Conservation (phyloP, 2,113 vertebrate species). For the Neopipo cinnamomea region DNA sequence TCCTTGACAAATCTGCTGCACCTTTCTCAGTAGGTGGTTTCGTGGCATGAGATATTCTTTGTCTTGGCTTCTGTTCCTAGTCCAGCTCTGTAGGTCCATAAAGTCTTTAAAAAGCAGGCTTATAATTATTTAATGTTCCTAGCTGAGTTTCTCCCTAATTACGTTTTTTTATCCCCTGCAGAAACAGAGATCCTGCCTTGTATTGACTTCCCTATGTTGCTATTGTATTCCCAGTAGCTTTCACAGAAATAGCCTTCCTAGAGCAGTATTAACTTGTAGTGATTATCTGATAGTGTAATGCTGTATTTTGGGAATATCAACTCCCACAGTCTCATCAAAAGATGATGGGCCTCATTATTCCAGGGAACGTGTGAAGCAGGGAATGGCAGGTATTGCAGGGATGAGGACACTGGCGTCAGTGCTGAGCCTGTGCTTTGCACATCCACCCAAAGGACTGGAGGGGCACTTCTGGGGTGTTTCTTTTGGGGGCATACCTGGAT, state of each 20-base stretch:
- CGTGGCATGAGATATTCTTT: neutral
- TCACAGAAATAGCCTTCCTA: neutral
- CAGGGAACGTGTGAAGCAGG: neutral
- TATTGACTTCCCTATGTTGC: neutral
- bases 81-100: neutral
- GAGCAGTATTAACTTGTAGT: neutral
- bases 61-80: neutral
- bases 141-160: neutral
- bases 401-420: neutral
- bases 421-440: neutral
- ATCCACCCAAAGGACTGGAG: neutral
- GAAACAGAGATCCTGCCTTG: neutral
- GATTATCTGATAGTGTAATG: constrained; percentile 32
- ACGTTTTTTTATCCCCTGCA: neutral
- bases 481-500: neutral
- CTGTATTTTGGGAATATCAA: constrained; percentile 47
- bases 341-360: constrained; percentile 46
- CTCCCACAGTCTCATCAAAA: constrained; percentile 47
- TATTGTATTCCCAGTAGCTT: constrained; percentile 12
- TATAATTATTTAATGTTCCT: neutral
- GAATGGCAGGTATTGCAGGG: neutral
- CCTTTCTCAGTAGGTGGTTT: neutral
- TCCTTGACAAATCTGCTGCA: neutral
- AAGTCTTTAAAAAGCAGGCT: neutral
- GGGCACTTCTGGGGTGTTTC: neutral